These are phyloP conservation scores for Carposina sasakii DNA, from an alignment of 1,140 invertebrate genomes.

Conservation along the genomic window DNA sequence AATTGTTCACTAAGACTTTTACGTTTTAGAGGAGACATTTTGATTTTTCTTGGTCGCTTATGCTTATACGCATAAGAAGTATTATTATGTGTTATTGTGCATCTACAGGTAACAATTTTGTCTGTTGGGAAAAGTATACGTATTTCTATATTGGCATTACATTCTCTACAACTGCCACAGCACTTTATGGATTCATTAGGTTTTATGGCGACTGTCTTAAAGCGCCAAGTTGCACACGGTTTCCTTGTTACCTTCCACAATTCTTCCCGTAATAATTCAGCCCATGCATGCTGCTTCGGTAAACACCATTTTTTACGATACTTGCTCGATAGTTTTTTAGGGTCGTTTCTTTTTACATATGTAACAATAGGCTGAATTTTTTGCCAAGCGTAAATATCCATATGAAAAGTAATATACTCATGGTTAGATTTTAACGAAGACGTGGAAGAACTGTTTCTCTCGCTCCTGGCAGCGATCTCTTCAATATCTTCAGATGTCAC, in stretches of 20 bases:
- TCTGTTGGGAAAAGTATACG: not conserved
- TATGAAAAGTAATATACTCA: not conserved
- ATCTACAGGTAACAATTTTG: not conserved
- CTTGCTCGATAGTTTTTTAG: not conserved
- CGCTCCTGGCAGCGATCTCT: not conserved
- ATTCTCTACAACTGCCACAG: not conserved
- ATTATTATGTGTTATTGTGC: conserved; percentile 2
- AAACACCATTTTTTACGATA: not conserved
- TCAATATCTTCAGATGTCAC: not conserved
- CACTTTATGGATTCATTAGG: not conserved
- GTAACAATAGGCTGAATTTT: conserved; percentile 2
- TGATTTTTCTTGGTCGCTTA: not conserved
- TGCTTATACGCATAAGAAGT: not conserved
- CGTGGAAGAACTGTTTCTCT: not conserved
- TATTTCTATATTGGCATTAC: not conserved
- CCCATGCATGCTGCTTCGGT: conserved; percentile 1
- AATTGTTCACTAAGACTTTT: not conserved
- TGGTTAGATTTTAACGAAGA: not conserved
- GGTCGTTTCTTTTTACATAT: not conserved
- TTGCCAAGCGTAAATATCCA: conserved; percentile 2
- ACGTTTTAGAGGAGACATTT: not conserved
- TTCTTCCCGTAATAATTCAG: not conserved
- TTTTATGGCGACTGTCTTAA: not conserved
- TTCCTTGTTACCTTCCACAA: conserved; percentile 1
- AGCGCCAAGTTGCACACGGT: conserved; percentile 2